Evolutionary conservation across 2,113 vertebrate genomes (phyloP).

Genomic region (Chloebia gouldiae): DNA sequence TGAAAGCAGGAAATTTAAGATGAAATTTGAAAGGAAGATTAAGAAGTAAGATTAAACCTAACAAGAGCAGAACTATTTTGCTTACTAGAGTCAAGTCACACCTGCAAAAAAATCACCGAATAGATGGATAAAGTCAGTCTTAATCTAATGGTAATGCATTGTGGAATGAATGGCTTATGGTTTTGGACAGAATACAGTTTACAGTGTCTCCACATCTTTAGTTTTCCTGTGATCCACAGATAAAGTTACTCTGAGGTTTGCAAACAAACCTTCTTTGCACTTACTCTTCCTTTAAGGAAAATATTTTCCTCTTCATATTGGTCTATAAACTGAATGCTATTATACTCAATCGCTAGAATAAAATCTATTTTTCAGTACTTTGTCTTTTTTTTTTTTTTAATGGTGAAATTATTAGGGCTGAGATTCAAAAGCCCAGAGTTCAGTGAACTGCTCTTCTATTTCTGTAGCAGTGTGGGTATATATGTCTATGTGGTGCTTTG

Average conservation of each 20-base stretch:
- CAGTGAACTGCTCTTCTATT: background rate
- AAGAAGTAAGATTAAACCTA: slow-evolving; percentile 66
- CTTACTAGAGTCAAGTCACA: background rate
- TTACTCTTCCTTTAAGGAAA: background rate
- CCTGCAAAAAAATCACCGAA: background rate
- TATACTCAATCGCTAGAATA: background rate
- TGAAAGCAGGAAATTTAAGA: slow-evolving; percentile 71
- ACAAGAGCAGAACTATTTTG: slow-evolving; percentile 30
- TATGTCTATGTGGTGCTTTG: background rate
- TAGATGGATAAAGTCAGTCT: background rate
- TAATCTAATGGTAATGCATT: background rate
- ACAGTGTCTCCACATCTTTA: background rate
- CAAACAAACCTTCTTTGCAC: background rate
- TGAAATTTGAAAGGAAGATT: slow-evolving; percentile 73
- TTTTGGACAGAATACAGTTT: background rate
- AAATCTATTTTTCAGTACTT: background rate
- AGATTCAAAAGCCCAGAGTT: background rate
- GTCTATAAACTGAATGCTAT: background rate
- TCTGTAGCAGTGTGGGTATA: background rate
- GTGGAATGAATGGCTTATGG: background rate
- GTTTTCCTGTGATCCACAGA: background rate
- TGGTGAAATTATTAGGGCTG: background rate
- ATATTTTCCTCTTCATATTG: background rate
- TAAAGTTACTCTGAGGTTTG: background rate
- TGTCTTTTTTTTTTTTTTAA: background rate